phyloP scores from a whole-genome alignment of 2,888 invertebrate genomes.

The Zootermopsis nevadensis region DNA sequence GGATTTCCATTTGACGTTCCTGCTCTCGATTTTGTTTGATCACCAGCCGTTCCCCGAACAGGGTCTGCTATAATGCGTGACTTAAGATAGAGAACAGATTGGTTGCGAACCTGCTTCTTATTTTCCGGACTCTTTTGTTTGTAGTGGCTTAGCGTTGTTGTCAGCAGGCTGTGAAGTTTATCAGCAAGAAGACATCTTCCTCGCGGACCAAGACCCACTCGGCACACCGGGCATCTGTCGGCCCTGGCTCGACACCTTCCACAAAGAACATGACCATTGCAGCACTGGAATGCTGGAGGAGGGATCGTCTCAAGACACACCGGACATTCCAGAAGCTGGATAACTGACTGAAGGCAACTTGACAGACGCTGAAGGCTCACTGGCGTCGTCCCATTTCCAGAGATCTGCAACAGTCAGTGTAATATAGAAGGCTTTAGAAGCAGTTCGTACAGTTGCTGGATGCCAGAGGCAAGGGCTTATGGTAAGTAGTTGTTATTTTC shows the following conservation, averaged over 20 bases:
- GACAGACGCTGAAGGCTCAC: constrained; percentile 64
- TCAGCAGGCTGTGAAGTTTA: constrained; percentile 58
- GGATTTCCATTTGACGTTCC: too few relatives aligned
- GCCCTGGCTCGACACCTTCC: constrained; percentile 64
- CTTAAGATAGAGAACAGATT: constrained; percentile 32
- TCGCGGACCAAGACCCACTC: constrained; percentile 63
- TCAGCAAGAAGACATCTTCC: constrained; percentile 65
- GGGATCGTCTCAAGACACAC: constrained; percentile 64
- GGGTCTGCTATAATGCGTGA: constrained; percentile 3
- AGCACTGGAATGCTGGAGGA: constrained; percentile 65
- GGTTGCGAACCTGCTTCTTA: background rate
- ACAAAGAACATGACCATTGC: constrained; percentile 65
- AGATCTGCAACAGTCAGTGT: constrained; percentile 38
- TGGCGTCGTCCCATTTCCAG: constrained; percentile 53
- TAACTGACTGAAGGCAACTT: constrained; percentile 64
- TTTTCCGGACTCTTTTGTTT: background rate
- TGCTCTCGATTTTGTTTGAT: background rate
- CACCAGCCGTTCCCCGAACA: background rate
- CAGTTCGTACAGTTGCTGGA: too few relatives aligned
- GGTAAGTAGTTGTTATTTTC: too few relatives aligned
- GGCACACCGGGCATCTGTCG: constrained; percentile 65
- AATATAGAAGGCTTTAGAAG: background rate
- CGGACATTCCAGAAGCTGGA: constrained; percentile 66
- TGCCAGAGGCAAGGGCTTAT: too few relatives aligned
- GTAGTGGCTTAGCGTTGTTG: constrained; percentile 10